Evolutionary conservation across 2,797 vertebrate genomes (phyloP).

Genomic region (Eospalax fontanierii): DNA sequence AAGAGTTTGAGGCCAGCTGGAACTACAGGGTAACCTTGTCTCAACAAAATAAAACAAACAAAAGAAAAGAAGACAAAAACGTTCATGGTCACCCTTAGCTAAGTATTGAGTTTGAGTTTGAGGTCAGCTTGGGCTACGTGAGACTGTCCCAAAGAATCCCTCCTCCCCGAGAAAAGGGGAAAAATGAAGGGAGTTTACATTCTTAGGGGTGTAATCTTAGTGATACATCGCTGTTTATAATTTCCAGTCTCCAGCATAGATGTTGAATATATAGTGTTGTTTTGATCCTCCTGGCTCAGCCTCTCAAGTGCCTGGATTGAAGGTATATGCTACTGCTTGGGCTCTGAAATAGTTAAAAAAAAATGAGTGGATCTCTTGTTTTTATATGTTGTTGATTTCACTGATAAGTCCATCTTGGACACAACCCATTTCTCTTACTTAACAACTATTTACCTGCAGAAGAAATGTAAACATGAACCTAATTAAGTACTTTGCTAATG

Average conservation of each 20-base stretch:
- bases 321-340: neutral
- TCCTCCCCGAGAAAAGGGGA: neutral
- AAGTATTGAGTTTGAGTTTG: no score
- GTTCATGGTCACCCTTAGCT: neutral
- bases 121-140: neutral
- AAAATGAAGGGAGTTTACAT: neutral
- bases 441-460: conserved; percentile 47
- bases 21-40: no score
- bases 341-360: neutral
- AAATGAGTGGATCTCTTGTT: neutral
- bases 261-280: neutral
- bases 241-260: neutral
- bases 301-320: neutral
- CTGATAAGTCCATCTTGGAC: neutral
- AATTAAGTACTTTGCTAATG: conserved; percentile 49
- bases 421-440: neutral
- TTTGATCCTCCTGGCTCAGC: neutral
- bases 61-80: no score
- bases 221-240: neutral
- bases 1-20: no score
- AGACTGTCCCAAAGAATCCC: neutral
- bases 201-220: neutral
- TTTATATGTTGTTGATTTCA: neutral
- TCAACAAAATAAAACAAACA: no score
- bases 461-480: conserved; percentile 21